Evolutionary conservation across 2,797 vertebrate genomes (phyloP).

Genomic region (Microchirus variegatus): DNA sequence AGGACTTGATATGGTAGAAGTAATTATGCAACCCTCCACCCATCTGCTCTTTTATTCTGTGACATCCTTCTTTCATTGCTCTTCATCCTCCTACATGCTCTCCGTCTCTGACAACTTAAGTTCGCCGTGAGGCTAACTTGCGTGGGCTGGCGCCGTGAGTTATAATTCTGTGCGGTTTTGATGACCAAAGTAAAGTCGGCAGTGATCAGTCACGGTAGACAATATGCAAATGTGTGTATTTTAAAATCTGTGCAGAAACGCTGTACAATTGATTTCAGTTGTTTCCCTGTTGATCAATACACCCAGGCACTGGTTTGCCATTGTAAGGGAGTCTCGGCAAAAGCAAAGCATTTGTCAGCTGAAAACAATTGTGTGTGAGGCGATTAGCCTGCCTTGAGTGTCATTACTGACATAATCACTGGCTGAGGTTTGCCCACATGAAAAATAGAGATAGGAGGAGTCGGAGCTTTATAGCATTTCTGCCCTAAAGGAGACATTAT

Average conservation of each 20-base stretch:
- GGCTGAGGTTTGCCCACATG: constrained; percentile 43
- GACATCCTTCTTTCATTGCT: constrained; percentile 39
- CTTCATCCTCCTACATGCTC: constrained; percentile 25
- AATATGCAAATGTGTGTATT: constrained; percentile 17
- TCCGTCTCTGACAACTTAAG: constrained; percentile 54
- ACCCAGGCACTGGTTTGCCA: constrained; percentile 21
- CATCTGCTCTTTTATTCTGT: constrained; percentile 23
- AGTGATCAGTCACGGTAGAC: constrained; percentile 63
- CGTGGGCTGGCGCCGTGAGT: constrained; percentile 19
- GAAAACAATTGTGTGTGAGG: constrained; percentile 8
- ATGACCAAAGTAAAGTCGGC: constrained; percentile 67
- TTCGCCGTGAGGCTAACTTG: constrained; percentile 38
- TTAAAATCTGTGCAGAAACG: not conserved
- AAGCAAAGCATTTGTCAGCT: constrained; percentile 46
- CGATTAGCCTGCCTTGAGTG: constrained; percentile 40
- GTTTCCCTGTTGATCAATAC: constrained; percentile 40
- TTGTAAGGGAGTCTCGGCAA: constrained; percentile 7
- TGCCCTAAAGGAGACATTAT: too few species aligned
- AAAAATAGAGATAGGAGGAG: constrained; percentile 18
- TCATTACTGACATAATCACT: constrained; percentile 45
- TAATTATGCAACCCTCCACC: constrained; percentile 57
- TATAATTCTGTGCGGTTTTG: constrained; percentile 38
- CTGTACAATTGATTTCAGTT: constrained; percentile 3
- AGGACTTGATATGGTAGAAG: constrained; percentile 61
- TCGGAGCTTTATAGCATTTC: constrained; percentile 30